phyloP scores from a whole-genome alignment of 2,888 invertebrate species.

The Strigamia maritima region DNA sequence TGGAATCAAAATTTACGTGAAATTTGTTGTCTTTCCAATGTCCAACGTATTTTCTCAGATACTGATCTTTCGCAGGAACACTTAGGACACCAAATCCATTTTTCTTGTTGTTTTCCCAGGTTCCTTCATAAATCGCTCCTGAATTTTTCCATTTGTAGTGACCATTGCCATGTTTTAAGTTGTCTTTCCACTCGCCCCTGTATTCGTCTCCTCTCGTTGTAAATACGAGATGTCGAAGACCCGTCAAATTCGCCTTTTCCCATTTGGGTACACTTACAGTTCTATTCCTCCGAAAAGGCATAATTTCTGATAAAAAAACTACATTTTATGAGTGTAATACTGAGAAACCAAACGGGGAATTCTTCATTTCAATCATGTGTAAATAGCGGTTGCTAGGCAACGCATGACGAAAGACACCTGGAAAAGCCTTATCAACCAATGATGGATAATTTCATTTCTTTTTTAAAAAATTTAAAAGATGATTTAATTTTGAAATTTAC shows the following conservation, averaged over 20 bases:
- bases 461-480: too few species aligned
- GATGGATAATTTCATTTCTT: too few species aligned
- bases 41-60: constrained; percentile 35
- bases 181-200: constrained; percentile 38
- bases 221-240: constrained; percentile 37
- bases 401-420: not conserved
- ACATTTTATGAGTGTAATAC: not conserved
- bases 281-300: constrained; percentile 28
- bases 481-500: too few species aligned
- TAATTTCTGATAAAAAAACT: not conserved
- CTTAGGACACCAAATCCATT: constrained; percentile 38
- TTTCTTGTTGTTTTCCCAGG: constrained; percentile 33
- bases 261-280: not conserved
- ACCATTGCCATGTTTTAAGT: constrained; percentile 35
- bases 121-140: constrained; percentile 36
- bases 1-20: constrained; percentile 17
- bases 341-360: not conserved
- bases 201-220: constrained; percentile 22
- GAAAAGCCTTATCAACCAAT: too few species aligned
- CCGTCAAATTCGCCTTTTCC: not conserved
- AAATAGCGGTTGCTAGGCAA: not conserved
- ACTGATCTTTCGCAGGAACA: not conserved
- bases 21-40: constrained; percentile 36
- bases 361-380: not conserved
- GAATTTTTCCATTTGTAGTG: constrained; percentile 9